Base-by-base conservation (phyloP, 2,888 invertebrate genomes). In the Empis stercorea region DNA sequence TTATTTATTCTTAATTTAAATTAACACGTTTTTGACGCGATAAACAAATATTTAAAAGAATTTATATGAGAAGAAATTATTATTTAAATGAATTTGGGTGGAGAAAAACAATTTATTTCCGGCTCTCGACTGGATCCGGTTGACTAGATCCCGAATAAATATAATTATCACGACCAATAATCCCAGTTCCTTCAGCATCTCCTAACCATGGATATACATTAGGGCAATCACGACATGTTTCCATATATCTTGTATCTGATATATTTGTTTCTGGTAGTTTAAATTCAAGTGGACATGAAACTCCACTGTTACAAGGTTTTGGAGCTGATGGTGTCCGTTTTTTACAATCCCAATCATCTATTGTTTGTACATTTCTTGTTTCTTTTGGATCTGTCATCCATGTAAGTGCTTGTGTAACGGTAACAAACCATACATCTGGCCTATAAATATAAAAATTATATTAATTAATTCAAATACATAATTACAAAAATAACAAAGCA, bases 361-460 rank as follows among this genome's bases (percentile, higher is more conserved):
- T 87, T 60, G 77, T 80, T 57, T 64, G 73, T 32, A 92, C 66
- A 10, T 79, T 70, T 54, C 80, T 82, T 4, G 76, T 64, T 1
- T 84, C 73, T 59, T 81, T 81, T 0, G 91, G 91, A 58, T 91
- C 89, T 1, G 89, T 88, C 66, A 91, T 85, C 85, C 89, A 93
- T 37, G 87, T 85, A 48, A 93, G 68, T n/a, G 85, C 84, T 73
- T 92, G 89, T 0, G 91, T 89, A 30, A 81, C 76, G 4, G 91
- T 89, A 30, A 91, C 84, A 60, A 87, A 85, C 76, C 85, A 88
- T 10, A 91, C 87, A 64, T 91, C 89, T 45, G 82, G 77, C 55
- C 91, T 91, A 36, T 43, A n/a, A 36, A 36, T 42, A n/a, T 11
- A n/a, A 36, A 38, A 30, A 46, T 15, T 36, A 51, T 17, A 40